Evolutionary conservation across 2,797 vertebrate species (phyloP).

Genomic region (Pseudomugil tenellus): DNA sequence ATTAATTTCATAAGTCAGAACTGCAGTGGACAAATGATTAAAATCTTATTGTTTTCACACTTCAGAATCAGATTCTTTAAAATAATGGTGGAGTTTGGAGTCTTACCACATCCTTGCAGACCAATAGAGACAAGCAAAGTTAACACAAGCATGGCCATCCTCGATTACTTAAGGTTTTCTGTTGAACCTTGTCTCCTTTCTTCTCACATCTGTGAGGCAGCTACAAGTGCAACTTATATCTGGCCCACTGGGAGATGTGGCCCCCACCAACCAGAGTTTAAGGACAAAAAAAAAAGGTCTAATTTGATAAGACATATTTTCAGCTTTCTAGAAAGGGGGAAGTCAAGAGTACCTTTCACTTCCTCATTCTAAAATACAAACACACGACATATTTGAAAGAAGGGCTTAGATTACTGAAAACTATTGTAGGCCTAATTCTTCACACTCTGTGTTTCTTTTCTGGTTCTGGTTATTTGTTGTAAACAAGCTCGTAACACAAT

Average conservation of each 20-base stretch:
- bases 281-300: neutral
- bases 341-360: conserved; percentile 19
- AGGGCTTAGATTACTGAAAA: no score
- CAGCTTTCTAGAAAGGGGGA: conserved; percentile 1
- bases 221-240: conserved; percentile 41
- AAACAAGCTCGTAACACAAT: neutral
- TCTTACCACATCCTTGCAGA: conserved; percentile 63
- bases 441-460: no score
- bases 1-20: conserved; percentile 17
- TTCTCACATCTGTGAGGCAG: conserved; percentile 20
- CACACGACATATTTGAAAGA: neutral
- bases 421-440: neutral
- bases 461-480: neutral
- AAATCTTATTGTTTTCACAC: neutral
- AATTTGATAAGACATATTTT: conserved; percentile 33
- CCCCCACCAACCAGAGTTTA: conserved; percentile 25
- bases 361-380: conserved; percentile 31
- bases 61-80: neutral
- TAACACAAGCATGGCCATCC: conserved; percentile 57
- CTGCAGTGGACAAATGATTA: conserved; percentile 40
- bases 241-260: neutral
- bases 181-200: conserved; percentile 10
- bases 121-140: conserved; percentile 53
- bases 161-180: conserved; percentile 2
- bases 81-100: neutral